Conservation (phyloP, 2,888 invertebrate species). For the Nymphalis urticae region DNA sequence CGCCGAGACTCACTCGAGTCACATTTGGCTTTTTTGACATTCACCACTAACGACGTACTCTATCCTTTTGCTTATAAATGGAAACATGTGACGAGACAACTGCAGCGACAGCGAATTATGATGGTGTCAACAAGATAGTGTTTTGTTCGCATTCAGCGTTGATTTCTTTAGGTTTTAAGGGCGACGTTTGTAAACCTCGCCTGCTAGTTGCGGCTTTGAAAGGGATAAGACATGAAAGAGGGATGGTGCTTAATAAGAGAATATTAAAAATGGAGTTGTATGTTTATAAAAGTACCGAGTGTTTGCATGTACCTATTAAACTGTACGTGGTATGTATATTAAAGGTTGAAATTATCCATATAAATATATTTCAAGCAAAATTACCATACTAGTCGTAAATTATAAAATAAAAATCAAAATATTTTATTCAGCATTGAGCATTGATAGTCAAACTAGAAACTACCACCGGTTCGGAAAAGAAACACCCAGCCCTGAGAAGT, state of each 20-base stretch:
- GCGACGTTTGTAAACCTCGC: slow-evolving; percentile 22
- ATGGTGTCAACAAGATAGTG: slow-evolving; percentile 33
- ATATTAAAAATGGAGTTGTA: background rate
- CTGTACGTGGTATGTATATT: no score
- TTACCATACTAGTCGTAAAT: no score
- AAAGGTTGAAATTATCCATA: no score
- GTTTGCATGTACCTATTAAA: no score
- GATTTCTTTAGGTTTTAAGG: slow-evolving; percentile 34
- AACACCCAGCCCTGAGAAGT: no score
- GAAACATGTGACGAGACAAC: slow-evolving; percentile 42
- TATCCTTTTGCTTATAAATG: slow-evolving; percentile 46
- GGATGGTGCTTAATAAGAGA: background rate
- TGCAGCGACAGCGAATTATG: slow-evolving; percentile 35
- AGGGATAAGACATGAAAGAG: background rate
- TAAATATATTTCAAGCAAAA: no score
- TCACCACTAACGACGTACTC: slow-evolving; percentile 69
- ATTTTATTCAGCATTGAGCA: no score
- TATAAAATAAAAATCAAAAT: no score
- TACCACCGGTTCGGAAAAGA: no score
- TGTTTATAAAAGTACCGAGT: background rate
- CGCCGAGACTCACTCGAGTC: slow-evolving; percentile 37
- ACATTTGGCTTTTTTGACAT: slow-evolving; percentile 61
- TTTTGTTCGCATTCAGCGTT: slow-evolving; percentile 29
- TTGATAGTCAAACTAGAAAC: no score
- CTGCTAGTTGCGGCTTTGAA: slow-evolving; percentile 7